Base-by-base conservation (phyloP, 2,888 invertebrate species). In the Peribatodes rhomboidaria region DNA sequence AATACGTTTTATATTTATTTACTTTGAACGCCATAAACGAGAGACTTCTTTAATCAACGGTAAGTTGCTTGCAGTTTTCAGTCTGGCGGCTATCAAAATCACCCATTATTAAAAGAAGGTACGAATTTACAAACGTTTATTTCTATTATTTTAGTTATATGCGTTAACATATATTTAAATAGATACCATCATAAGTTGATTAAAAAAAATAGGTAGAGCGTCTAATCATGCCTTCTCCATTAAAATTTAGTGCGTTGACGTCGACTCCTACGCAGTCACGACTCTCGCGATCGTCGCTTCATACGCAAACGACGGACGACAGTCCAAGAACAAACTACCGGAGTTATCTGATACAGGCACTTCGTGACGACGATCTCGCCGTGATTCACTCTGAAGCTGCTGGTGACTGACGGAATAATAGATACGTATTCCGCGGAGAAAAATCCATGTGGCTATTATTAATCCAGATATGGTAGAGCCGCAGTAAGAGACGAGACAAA, bases 321-420 rank as follows among this genome's bases (percentile, higher is more conserved):
- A 82, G 85, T 84, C 83, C 75, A 78, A 81, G 87, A 84, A 91
- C 90, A 89, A 92, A 91, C 90, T 90, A 87, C 89, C 82, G 83
- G 85, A 83, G 83, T 91, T 92, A 92, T 92, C 92, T 84, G 92
- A 91, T 91, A 84, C 88, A 89, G 81, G 77, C 82, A 77, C 83
- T 79, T 88, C 92, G 90, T 92, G 92, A 91, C 90, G 83, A 78
- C 73, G 78, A 82, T 80, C 77, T 83, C 80, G 71, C 73, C 76
- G 79, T 79, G 72, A 82, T 79, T 81, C 80, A 80, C 80, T 81
- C n/a, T 78, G 76, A 79, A 74, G 76, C 72, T 68, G 56, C 72
- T 70, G 72, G 65, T 69, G 68, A 61, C 33, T 61, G 66, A 65
- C 64, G 54, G 64, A 55, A 59, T 65, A 64, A 68, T 66, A 52